A percentile compares a stretch with the other conserved stretches of the same genome.
These are phyloP conservation scores for Chrysomallon squamiferum DNA, from an alignment of 1,140 invertebrate species.

Conservation along the genomic window DNA sequence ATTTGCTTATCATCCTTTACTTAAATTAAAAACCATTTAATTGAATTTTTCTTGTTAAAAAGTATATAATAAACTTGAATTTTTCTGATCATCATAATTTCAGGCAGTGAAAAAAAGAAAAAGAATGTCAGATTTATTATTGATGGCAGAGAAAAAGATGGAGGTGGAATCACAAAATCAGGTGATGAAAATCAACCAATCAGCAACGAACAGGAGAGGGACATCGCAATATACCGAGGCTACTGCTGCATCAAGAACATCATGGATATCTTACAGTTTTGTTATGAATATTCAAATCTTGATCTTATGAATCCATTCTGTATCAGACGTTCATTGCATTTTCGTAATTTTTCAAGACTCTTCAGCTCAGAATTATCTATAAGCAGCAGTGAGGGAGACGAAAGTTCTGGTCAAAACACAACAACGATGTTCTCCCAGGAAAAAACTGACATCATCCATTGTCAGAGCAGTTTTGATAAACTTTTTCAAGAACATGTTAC, in stretches of 20 bases:
- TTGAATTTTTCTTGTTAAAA: no score
- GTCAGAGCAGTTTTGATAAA: slow-evolving; percentile 32
- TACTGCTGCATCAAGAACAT: slow-evolving; percentile 57
- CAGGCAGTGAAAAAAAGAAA: slow-evolving; percentile 17
- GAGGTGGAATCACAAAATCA: slow-evolving; percentile 13
- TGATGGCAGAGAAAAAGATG: slow-evolving; percentile 5
- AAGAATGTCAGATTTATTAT: slow-evolving; percentile 49
- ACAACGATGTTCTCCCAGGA: slow-evolving; percentile 2
- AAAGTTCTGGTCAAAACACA: not conserved
- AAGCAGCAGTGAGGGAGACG: slow-evolving; percentile 34
- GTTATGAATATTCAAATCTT: slow-evolving; percentile 40
- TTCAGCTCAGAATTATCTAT: slow-evolving; percentile 12
- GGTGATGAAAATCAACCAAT: slow-evolving; percentile 12
- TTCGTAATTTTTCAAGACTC: slow-evolving; percentile 4
- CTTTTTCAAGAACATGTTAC: slow-evolving; percentile 47
- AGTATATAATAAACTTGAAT: no score
- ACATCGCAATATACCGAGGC: slow-evolving; percentile 53
- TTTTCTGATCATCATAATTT: no score
- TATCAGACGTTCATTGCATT: slow-evolving; percentile 8
- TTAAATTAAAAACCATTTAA: no score
- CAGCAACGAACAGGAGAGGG: slow-evolving; percentile 49
- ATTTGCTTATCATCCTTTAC: no score
- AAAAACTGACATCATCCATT: not conserved
- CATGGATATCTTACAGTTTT: slow-evolving; percentile 54
- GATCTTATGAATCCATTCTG: slow-evolving; percentile 42